Percentiles rank a stretch among this genome's conserved stretches.
These are phyloP conservation scores for Lithobates pipiens DNA, from an alignment of 2,797 vertebrate species.

Conservation along the genomic window DNA sequence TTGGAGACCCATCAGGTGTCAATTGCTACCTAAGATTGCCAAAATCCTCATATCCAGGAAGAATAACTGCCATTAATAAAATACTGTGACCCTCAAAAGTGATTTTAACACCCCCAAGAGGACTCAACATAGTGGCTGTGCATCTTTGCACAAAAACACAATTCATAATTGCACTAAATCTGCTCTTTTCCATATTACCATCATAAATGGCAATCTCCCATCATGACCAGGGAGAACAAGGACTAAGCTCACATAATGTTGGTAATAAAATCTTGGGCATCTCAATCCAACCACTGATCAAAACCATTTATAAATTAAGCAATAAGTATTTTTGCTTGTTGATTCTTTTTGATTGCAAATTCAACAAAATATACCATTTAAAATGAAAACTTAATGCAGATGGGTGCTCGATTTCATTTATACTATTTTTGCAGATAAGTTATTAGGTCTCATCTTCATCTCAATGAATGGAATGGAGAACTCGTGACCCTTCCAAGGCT, in stretches of 20 bases:
- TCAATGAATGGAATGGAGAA: conserved; percentile 87
- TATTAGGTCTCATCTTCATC: conserved; percentile 84
- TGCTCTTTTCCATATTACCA: background rate
- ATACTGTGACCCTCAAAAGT: background rate
- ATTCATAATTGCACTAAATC: background rate
- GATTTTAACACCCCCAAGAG: background rate
- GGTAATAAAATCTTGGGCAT: background rate
- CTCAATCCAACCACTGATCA: background rate
- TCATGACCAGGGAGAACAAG: background rate
- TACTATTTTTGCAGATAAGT: conserved; percentile 53
- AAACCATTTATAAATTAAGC: background rate
- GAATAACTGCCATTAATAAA: background rate
- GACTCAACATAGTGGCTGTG: background rate
- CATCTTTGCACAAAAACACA: background rate
- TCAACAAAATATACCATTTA: background rate
- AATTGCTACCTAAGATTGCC: background rate
- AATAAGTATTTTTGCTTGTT: background rate
- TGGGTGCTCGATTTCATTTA: conserved; percentile 67
- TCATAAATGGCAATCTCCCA: background rate
- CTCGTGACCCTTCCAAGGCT: conserved; percentile 91
- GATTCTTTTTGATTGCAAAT: background rate
- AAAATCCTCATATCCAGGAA: background rate
- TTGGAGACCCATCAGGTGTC: background rate
- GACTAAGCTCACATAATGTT: background rate
- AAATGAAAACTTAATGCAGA: conserved; percentile 7